Base-by-base conservation (phyloP, 1,140 invertebrate species). In the Gryon sp. region DNA sequence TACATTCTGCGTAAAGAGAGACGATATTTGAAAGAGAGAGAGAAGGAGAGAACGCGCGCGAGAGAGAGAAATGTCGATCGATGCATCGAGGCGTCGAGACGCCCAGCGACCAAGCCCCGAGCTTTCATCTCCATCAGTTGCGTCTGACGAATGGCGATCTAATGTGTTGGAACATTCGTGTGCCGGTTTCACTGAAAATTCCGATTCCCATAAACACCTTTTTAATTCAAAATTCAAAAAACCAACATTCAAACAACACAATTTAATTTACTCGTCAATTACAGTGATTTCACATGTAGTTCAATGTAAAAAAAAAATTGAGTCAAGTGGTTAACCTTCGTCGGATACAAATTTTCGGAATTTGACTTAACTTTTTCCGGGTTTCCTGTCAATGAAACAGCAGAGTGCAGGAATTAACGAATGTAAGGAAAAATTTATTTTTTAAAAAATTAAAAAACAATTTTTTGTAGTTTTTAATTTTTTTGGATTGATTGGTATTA, bases 51-150 rank as follows among this genome's bases (percentile, higher is more conserved):
- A 72, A 66, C 65, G 70, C 76, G n/a, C n/a, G n/a, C n/a, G n/a
- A n/a, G n/a, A n/a, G n/a, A n/a, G 68, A 70, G 77, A 66, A 73
- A 68, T 41, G 53, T 48, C 80, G 83, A 86, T 86, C 84, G 84
- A 86, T 84, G 81, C 81, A 84, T 84, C 82, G 83, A 83, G 82
- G 83, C 82, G 82, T 81, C 79, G 76, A 68, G 79, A 79, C 74
- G 76, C 81, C 80, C 79, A 79, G 80, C 81, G 79, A 82, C 82
- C 83, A 84, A 80, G 80, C 80, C 77, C 81, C 69, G 70, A 83
- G 80, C 78, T 57, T 79, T 79, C 79, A 73, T 75, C 73, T 78
- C 75, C 66, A 63, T 76, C 53, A 76, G 78, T 78, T 59, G 73
- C 62, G 57, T 41, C 66, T 72, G 75, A 78, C 65, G 76, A 73